Base-by-base conservation (phyloP, 2,113 vertebrate species). In the Eurypyga helias region DNA sequence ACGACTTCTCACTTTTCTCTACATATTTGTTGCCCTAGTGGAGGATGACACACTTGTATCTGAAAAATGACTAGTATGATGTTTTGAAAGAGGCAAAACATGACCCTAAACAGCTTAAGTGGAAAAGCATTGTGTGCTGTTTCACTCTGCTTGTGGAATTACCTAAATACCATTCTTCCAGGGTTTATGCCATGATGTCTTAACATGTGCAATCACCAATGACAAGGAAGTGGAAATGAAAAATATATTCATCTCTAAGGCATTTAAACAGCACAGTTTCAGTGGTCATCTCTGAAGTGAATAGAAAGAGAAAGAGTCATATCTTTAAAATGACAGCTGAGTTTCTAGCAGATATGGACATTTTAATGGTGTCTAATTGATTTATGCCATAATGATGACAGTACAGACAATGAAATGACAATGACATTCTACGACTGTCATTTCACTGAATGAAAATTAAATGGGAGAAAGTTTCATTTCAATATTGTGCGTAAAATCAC, bases 1-100 rank as follows among this genome's bases (percentile, higher is more conserved):
- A 81, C 13, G 67, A 92, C 36, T 95, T 93, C 91, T 85, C 81
- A 58, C 83, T 91, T 89, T 93, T 94, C 89, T 94, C 82, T 83
- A 89, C 33, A 24, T 82, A 84, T 34, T 94, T 77, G 93, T 88
- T 65, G 70, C 82, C 55, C 24, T 94, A 87, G 43, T 62, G 26
- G 55, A 72, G 93, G 61, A 79, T 55, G 90, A 45, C 80, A 45
- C 2, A 34, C 58, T 89, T 55, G 46, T 36, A 65, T 61, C 62
- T 72, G 48, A 83, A 83, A 84, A 90, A 89, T 67, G 21, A 90
- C 61, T 75, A 71, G 77, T 18, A 82, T 36, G 17, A 78, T 33
- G 55, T 93, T 97, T 81, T 78, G 48, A 82, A 95, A 70, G 48
- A 95, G 28, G 29, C 51, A 91, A 96, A 62, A 83, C 19, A 88